phyloP scores from a whole-genome alignment of 2,888 invertebrate genomes.

The Yponomeuta plumbellus region DNA sequence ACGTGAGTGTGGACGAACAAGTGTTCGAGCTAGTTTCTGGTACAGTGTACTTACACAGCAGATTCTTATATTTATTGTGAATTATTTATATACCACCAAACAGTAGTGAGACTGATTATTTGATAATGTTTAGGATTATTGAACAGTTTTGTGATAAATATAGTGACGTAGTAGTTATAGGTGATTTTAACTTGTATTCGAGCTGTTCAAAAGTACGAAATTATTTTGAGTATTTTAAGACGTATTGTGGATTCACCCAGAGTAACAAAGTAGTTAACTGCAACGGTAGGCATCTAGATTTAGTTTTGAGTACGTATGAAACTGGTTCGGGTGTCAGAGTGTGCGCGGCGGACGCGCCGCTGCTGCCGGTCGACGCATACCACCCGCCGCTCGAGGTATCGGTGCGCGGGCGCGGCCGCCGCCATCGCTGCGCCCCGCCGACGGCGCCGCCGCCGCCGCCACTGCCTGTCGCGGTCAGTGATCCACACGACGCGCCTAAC shows the following conservation, averaged over 20 bases:
- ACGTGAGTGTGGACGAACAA: neutral
- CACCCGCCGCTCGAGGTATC: neutral
- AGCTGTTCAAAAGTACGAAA: neutral
- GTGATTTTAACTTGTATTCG: slow-evolving; percentile 5
- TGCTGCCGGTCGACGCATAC: neutral
- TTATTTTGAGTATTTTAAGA: slow-evolving; percentile 2
- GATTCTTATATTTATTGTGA: slow-evolving; percentile 4
- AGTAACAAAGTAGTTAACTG: neutral
- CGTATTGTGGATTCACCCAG: slow-evolving; percentile 4
- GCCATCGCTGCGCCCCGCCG: neutral
- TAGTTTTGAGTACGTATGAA: neutral
- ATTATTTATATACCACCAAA: slow-evolving; percentile 6
- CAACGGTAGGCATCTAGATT: neutral
- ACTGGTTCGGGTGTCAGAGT: neutral
- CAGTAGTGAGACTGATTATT: neutral
- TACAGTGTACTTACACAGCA: neutral
- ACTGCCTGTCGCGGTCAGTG: neutral
- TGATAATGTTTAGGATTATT: neutral
- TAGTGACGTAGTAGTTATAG: neutral
- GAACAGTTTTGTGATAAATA: slow-evolving; percentile 4
- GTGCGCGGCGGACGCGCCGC: slow-evolving; percentile 1
- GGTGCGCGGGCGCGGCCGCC: neutral
- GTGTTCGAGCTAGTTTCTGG: slow-evolving; percentile 1
- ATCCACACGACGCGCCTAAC: neutral
- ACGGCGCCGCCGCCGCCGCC: slow-evolving; percentile 1